phyloP scores from a whole-genome alignment of 2,113 vertebrate genomes.

The Microtus montanus region DNA sequence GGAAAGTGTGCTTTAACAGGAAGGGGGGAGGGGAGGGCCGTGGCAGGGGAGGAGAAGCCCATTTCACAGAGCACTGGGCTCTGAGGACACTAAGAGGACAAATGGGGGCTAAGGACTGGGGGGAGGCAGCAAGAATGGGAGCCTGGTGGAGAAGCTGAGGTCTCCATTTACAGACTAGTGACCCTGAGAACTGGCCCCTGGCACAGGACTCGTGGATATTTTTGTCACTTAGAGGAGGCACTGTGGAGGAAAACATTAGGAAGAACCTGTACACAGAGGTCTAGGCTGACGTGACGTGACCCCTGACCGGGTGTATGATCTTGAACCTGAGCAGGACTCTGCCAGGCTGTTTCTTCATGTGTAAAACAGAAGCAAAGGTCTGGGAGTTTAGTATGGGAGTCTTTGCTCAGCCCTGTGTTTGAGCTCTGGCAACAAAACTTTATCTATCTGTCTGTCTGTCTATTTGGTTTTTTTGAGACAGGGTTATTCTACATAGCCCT shows the following conservation, averaged over 20 bases:
- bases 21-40: background rate
- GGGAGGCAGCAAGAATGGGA: background rate
- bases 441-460: no score
- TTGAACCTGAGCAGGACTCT: background rate
- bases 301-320: background rate
- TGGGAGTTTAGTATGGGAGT: background rate
- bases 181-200: background rate
- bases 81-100: background rate
- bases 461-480: no score
- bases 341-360: background rate
- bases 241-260: rapidly evolving
- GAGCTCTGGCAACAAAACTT: no score
- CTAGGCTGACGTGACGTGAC: background rate
- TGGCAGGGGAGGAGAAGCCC: background rate
- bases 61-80: background rate
- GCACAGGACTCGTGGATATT: background rate
- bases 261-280: background rate
- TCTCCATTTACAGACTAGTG: background rate
- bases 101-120: background rate
- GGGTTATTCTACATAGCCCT: background rate
- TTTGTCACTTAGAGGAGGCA: background rate
- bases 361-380: background rate
- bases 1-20: background rate
- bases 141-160: background rate
- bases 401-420: background rate